These are phyloP conservation scores for Eupristina koningsbergeri DNA, from an alignment of 1,140 invertebrate species.

Conservation along the genomic window DNA sequence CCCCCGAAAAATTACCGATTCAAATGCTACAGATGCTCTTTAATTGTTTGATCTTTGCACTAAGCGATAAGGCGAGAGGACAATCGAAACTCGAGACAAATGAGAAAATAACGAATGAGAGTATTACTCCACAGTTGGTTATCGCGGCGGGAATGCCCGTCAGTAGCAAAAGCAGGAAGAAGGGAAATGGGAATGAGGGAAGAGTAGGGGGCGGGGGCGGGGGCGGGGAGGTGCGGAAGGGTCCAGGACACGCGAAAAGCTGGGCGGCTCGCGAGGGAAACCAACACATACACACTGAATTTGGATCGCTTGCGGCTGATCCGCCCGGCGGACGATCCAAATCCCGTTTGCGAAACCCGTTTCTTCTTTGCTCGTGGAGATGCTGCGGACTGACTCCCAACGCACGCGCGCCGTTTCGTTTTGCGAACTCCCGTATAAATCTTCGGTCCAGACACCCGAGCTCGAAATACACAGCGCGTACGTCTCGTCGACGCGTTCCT, in stretches of 20 bases:
- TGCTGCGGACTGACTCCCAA: not conserved
- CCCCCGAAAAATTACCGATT: no score
- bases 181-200: not conserved
- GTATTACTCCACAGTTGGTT: no score
- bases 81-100: not conserved
- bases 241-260: not conserved
- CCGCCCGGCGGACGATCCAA: conserved; percentile 58
- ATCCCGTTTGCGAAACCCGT: conserved; percentile 60
- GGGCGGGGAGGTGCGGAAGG: conserved; percentile 2
- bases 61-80: not conserved
- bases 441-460: conserved; percentile 45
- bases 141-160: not conserved
- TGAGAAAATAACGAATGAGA: not conserved
- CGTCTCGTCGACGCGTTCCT: conserved; percentile 52
- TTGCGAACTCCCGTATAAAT: conserved; percentile 23
- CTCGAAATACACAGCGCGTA: conserved; percentile 46
- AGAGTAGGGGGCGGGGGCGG: not conserved
- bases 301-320: conserved; percentile 55
- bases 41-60: no score
- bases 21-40: no score
- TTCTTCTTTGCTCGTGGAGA: conserved; percentile 21
- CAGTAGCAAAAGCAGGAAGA: not conserved
- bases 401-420: conserved; percentile 29
- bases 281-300: not conserved
- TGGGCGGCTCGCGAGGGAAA: conserved; percentile 23